phyloP scores from a whole-genome alignment of 2,888 invertebrate genomes.

The Limnephilus marmoratus region DNA sequence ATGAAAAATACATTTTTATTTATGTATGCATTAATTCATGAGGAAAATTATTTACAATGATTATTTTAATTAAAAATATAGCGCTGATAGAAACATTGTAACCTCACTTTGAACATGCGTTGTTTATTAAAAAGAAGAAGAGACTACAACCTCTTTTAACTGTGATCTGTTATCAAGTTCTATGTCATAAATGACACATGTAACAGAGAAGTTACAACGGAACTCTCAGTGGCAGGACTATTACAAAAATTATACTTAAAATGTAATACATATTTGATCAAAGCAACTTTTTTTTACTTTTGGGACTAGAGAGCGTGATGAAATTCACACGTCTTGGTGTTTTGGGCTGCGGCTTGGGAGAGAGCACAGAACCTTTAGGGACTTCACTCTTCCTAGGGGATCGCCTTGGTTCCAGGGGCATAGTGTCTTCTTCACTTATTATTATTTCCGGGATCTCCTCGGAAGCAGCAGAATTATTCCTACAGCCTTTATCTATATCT shows the following conservation, averaged over 20 bases:
- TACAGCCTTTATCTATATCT: constrained; percentile 66
- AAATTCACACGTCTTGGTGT: constrained; percentile 84
- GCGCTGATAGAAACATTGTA: background rate
- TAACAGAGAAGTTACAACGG: background rate
- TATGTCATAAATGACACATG: background rate
- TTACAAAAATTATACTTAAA: background rate
- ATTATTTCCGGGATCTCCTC: constrained; percentile 65
- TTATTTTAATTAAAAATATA: background rate
- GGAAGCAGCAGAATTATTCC: constrained; percentile 66
- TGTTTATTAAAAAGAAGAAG: background rate
- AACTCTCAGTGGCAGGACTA: background rate
- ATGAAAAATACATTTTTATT: background rate
- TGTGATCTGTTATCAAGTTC: background rate
- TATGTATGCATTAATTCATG: background rate
- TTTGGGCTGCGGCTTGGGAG: constrained; percentile 72
- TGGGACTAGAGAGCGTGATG: constrained; percentile 88
- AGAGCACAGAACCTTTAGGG: constrained; percentile 65
- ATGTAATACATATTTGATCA: background rate
- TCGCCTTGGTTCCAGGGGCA: background rate
- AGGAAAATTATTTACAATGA: background rate
- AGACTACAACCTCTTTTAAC: too few relatives aligned
- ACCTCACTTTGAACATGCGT: background rate
- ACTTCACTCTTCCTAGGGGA: constrained; percentile 16
- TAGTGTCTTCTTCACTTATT: constrained; percentile 2
- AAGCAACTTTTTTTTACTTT: constrained; percentile 78